Base-by-base conservation (phyloP, 2,797 vertebrate genomes). In the Rhincodon typus region DNA sequence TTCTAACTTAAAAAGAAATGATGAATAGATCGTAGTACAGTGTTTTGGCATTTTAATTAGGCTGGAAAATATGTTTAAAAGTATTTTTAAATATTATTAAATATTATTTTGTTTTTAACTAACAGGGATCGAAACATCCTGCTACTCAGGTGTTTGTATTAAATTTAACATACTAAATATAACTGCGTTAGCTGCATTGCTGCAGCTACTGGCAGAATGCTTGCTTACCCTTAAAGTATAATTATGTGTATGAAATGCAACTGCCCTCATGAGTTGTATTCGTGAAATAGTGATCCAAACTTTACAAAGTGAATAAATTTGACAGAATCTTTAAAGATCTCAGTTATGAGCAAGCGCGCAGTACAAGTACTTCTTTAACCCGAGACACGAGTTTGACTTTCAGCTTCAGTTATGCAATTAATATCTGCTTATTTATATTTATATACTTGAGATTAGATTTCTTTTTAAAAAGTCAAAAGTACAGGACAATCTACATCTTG, bases 171-270 rank as follows among this genome's bases (percentile, higher is more conserved):
- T 93, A 25, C 57, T 90, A 90, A 90, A 67, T 67, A 93, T 38
- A 84, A 79, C 77, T 79, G 88, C n/a, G n/a, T 91, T 91, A 91
- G 30, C 34, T 91, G 34, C 17, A n/a, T 91, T 91, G n/a, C 57
- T 91, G 34, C 34, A 67, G 88, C 34, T 90, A n/a, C 34, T 66
- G 88, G 15, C 57, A 21, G 27, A 91, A 67, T 67, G 90, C 62
- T 93, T 93, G 62, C 62, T 67, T 38, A 67, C 3, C 62, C 21
- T 38, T 67, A 67, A 67, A 67, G 23, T 67, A 67, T 93, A 93
- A 93, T 67, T 93, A 67, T 93, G 90, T 12, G n/a, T 38, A 38
- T n/a, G 0, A 21, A n/a, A 38, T 93, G 34, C 21, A 21, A 19
- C 90, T 42, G 62, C 90, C 66, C 90, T 93, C 67, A 38, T 42